Evolutionary conservation across 1,140 invertebrate genomes (phyloP).

Genomic region (Hyles euphorbiae): DNA sequence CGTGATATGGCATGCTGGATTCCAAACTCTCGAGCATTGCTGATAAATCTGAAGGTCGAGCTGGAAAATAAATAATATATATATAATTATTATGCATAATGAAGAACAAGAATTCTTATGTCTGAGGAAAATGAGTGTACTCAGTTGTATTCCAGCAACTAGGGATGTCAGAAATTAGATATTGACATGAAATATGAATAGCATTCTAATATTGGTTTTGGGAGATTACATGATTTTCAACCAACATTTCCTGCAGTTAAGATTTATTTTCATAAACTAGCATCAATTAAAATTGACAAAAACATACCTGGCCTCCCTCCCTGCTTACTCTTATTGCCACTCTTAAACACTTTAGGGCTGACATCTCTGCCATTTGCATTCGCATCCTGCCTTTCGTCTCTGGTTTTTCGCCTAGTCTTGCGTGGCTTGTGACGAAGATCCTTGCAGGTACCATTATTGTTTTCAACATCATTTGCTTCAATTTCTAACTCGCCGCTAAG

Average conservation of each 20-base stretch:
- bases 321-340: slow-evolving; percentile 39
- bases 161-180: no score
- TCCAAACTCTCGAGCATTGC: slow-evolving; percentile 68
- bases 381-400: slow-evolving; percentile 60
- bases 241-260: no score
- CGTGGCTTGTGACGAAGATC: slow-evolving; percentile 60
- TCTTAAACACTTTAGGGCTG: slow-evolving; percentile 71
- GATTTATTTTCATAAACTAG: no score
- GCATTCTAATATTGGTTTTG: no score
- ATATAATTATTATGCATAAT: no score
- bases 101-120: no score
- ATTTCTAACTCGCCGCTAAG: slow-evolving; percentile 71
- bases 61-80: slow-evolving; percentile 40
- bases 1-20: slow-evolving; percentile 63
- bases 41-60: slow-evolving; percentile 61
- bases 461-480: slow-evolving; percentile 66
- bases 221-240: no score
- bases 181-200: no score
- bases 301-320: slow-evolving; percentile 41
- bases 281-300: no score
- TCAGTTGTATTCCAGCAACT: no score
- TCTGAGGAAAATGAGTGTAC: no score
- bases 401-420: slow-evolving; percentile 61
- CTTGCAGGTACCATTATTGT: slow-evolving; percentile 64
- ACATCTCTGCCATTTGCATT: slow-evolving; percentile 58